These are phyloP conservation scores for Tichodroma muraria DNA, from an alignment of 2,113 vertebrate genomes.

Conservation along the genomic window DNA sequence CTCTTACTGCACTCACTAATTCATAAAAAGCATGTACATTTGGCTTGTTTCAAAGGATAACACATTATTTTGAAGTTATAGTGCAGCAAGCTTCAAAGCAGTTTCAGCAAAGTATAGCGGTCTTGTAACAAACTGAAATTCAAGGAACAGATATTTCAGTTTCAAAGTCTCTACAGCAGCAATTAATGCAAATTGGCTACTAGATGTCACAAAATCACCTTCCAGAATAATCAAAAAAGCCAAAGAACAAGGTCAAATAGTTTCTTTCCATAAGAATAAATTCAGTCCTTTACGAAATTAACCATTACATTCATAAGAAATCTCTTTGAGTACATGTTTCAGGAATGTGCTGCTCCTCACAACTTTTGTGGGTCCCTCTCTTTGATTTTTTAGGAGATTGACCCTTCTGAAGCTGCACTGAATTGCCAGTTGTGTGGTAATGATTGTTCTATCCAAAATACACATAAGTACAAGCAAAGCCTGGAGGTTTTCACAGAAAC, in stretches of 20 bases:
- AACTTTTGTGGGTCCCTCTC: neutral
- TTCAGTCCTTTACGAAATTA: conserved; percentile 28
- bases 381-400: neutral
- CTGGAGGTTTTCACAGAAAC: neutral
- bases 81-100: conserved; percentile 16
- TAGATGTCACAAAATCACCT: conserved; percentile 36
- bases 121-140: conserved; percentile 10
- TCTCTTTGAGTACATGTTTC: neutral
- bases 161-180: conserved; percentile 50
- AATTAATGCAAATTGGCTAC: conserved; percentile 34
- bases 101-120: neutral
- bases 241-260: conserved; percentile 35
- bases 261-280: conserved; percentile 10
- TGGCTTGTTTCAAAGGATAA: conserved; percentile 37
- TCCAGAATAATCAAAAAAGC: conserved; percentile 30
- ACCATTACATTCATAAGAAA: conserved; percentile 39
- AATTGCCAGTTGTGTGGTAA: neutral
- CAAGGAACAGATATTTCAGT: conserved; percentile 20
- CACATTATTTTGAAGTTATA: conserved; percentile 3
- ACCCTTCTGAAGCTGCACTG: neutral
- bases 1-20: conserved; percentile 49
- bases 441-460: neutral
- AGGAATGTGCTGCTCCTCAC: conserved; percentile 13
- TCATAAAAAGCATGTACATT: conserved; percentile 46
- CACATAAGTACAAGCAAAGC: neutral